Evolutionary conservation across 23 tunicate species (phyloP), one percentile per base, ranked within the genome.

Genomic region (Oikopleura dioica): DNA sequence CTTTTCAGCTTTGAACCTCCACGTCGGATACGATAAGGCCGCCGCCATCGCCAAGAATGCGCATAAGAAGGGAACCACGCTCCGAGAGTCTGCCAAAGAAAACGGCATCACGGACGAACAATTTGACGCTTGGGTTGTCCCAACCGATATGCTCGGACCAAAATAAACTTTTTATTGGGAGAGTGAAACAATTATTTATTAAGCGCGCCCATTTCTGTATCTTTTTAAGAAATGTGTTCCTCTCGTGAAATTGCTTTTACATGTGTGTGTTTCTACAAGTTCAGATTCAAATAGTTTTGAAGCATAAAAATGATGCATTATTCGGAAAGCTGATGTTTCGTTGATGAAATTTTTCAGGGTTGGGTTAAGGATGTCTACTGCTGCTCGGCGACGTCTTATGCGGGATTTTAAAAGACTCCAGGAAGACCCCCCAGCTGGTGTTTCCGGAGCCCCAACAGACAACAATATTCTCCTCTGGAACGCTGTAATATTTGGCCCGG

Each of bases 61-160:
- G 69, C 99, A 94, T 37, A 84, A 85, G 37, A 79, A 86, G 21
- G 89, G 89, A 1, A 35, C 80, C 35, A 94, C 99, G 2, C 38
- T 94, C 59, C 87, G 84, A 59, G 78, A 83, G 76, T 76, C 95
- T 9, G 95, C 99, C 1, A 81, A 86, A 31, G 81, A 83, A 9
- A 76, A 86, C 29, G 82, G 76, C 34, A 77, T 94, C 26, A 94
- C 95, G 2, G 95, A 84, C 78, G 80, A 83, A 37, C 88, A 94
- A 77, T 94, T 94, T 76, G 84, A 94, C 51, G 78, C 81, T 68
- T 94, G 99, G 99, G 99, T 94, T 1, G 76, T 44, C 36, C 99
- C 99, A 26, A 95, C 86, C 77, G 80, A 86, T 36, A 94, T 94
- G 99, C 86, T 94, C 23, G 99, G 99, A 80, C 99, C 99, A 37